phyloP scores from a whole-genome alignment of 2,797 vertebrate species.

The Anguilla megastoma region DNA sequence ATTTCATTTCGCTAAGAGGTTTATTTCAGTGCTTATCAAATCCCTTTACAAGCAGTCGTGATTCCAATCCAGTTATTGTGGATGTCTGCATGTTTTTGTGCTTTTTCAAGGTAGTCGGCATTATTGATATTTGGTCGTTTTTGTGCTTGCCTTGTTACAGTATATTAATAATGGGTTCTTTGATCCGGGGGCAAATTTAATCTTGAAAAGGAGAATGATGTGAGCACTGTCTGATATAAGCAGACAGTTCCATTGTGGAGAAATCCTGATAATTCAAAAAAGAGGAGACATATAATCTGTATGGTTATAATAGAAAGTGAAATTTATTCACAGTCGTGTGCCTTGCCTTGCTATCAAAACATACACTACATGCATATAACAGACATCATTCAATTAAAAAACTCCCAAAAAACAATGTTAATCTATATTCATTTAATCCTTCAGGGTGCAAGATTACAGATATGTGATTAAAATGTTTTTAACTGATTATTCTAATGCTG shows the following conservation, averaged over 20 bases:
- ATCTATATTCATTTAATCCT: not conserved
- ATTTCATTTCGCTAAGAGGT: not conserved
- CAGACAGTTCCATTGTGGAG: not conserved
- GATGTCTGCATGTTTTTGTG: not conserved
- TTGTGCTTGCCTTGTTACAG: not conserved
- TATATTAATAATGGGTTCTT: not conserved
- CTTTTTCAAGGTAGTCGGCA: not conserved
- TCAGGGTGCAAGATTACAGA: not conserved
- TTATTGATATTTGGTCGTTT: not conserved
- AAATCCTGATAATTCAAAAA: not conserved
- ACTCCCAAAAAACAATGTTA: not conserved
- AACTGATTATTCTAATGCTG: not conserved
- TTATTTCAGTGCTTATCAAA: not conserved
- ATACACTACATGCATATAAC: not conserved
- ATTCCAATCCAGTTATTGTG: not conserved
- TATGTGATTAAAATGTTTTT: not conserved
- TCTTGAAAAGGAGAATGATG: slow-evolving; percentile 8
- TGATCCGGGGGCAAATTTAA: not conserved
- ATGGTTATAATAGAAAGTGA: not conserved
- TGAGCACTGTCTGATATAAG: not conserved
- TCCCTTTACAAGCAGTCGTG: not conserved
- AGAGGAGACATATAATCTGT: not conserved
- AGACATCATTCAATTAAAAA: not conserved
- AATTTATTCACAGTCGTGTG: not conserved
- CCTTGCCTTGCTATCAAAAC: not conserved